phyloP scores from a whole-genome alignment of 2,113 vertebrate species.

The Pseudopodoces humilis region DNA sequence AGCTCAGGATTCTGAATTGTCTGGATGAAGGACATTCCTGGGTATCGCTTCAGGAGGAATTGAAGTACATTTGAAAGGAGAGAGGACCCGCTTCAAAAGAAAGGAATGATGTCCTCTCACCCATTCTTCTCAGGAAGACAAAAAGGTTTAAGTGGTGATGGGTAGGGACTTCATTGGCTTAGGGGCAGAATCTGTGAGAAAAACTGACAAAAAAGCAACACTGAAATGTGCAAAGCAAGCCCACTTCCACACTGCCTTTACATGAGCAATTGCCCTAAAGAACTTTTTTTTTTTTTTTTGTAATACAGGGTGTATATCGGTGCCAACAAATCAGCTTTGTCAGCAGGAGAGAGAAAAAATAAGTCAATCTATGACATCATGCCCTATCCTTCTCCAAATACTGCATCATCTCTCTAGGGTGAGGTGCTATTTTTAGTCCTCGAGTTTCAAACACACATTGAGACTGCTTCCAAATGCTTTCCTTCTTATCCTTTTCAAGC shows the following conservation, averaged over 20 bases:
- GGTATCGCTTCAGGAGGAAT: neutral
- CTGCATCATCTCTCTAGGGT: constrained; percentile 3
- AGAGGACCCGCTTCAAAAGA: neutral
- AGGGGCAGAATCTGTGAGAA: neutral
- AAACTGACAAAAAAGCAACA: neutral
- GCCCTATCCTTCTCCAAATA: neutral
- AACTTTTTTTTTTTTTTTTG: neutral
- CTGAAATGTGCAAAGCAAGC: neutral
- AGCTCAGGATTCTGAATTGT: neutral
- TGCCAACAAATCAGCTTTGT: neutral
- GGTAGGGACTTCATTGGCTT: neutral
- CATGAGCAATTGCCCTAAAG: neutral
- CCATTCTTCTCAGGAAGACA: neutral
- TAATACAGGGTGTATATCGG: neutral
- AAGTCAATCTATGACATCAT: neutral
- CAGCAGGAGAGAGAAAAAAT: neutral
- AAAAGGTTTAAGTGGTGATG: neutral
- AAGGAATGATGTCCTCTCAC: neutral
- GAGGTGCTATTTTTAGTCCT: neutral
- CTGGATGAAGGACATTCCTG: neutral
- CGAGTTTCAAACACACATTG: neutral
- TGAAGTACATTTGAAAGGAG: neutral
- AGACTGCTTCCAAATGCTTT: neutral
- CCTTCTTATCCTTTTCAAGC: neutral
- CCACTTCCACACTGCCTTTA: neutral